phyloP scores from a whole-genome alignment of 2,797 vertebrate genomes.

The Esox lucius region DNA sequence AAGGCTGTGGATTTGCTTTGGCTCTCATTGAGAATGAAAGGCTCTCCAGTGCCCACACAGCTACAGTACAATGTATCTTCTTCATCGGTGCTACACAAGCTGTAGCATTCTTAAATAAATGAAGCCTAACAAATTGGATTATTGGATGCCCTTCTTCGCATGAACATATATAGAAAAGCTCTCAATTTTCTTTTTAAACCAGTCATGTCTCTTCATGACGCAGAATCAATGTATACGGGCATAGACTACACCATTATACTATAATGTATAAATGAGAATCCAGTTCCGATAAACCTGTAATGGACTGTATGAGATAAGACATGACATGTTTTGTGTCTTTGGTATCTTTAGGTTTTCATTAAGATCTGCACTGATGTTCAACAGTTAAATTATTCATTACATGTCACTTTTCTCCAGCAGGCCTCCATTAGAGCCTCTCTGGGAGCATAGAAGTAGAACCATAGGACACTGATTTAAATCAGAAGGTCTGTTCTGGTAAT shows the following conservation, averaged over 20 bases:
- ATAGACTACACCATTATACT: background rate
- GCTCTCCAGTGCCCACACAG: background rate
- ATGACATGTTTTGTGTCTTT: background rate
- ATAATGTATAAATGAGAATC: background rate
- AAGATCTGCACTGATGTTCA: background rate
- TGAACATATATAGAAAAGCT: too few species aligned
- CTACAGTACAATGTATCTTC: background rate
- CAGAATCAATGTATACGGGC: too few species aligned
- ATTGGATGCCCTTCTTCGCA: too few species aligned
- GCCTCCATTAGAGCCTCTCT: slow-evolving; percentile 16
- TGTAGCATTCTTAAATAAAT: too few species aligned
- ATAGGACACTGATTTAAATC: background rate
- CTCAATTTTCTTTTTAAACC: too few species aligned
- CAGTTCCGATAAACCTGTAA: background rate
- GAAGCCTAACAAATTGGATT: too few species aligned
- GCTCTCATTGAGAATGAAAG: background rate
- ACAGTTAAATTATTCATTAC: slow-evolving; percentile 11
- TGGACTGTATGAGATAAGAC: background rate
- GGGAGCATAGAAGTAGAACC: background rate
- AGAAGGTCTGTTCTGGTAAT: background rate
- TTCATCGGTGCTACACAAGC: background rate
- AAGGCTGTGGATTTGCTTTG: background rate
- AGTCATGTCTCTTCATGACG: too few species aligned
- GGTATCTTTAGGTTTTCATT: background rate
- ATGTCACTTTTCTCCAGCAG: slow-evolving; percentile 7